Conservation (phyloP, 2,797 vertebrate species). For the Kryptopterus vitreolus region DNA sequence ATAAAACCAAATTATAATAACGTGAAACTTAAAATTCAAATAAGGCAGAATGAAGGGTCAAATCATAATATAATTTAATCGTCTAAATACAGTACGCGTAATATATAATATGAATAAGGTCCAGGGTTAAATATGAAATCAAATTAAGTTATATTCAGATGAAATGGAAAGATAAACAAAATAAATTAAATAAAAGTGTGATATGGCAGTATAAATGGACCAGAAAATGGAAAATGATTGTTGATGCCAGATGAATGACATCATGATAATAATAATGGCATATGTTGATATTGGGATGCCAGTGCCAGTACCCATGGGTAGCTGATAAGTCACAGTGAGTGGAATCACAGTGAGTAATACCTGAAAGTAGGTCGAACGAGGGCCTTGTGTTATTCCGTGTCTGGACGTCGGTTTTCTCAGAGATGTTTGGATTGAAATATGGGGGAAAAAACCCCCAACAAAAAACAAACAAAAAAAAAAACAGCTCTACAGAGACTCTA, state of each 20-base stretch:
- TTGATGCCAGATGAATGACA: neutral
- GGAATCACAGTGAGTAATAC: neutral
- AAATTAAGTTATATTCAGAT: neutral
- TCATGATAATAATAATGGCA: no score
- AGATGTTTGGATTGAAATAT: slow-evolving; percentile 1
- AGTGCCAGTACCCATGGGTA: neutral
- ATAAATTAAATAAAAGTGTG: neutral
- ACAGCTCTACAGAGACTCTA: slow-evolving; percentile 17
- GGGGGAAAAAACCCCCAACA: no score
- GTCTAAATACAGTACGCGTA: no score
- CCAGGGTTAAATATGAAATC: neutral
- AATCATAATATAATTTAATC: no score
- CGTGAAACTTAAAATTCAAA: no score
- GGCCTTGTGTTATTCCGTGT: neutral
- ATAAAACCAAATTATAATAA: no score
- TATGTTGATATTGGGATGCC: neutral
- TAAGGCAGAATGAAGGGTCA: no score
- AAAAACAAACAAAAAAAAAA: no score
- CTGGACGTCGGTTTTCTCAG: neutral
- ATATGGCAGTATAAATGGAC: no score
- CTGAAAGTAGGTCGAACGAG: neutral
- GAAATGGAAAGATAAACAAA: neutral
- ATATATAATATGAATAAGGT: neutral
- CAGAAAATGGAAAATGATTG: no score
- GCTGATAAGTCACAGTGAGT: neutral